Percentiles rank a stretch among this genome's conserved stretches.
Conservation (phyloP, 2,113 vertebrate genomes). For the Chelonoidis abingdonii region DNA sequence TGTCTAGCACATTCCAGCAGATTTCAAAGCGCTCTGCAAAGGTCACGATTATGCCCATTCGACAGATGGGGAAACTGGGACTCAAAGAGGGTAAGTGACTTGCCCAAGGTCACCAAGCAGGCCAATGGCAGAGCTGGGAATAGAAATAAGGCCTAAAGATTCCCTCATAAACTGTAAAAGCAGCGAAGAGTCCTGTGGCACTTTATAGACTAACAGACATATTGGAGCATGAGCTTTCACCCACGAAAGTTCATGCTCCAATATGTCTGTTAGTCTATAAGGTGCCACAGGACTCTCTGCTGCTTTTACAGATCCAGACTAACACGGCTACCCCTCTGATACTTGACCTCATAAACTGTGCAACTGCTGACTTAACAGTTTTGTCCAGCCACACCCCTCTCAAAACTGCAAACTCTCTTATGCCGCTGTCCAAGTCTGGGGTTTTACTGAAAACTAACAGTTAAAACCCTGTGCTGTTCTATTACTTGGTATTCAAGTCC, state of each 20-base stretch:
- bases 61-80: neutral
- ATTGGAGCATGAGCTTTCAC: too few relatives aligned
- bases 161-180: neutral
- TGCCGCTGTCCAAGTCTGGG: fast-evolving
- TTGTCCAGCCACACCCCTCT: neutral
- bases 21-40: neutral
- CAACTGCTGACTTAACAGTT: neutral
- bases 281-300: too few relatives aligned
- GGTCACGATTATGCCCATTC: neutral
- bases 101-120: neutral
- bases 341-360: neutral
- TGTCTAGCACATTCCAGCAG: neutral
- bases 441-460: neutral
- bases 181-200: too few relatives aligned
- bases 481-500: neutral
- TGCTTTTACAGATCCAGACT: too few relatives aligned
- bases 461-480: fast-evolving
- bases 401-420: fast-evolving
- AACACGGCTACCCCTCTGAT: too few relatives aligned
- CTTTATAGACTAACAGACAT: too few relatives aligned
- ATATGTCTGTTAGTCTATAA: too few relatives aligned
- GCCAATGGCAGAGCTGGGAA: neutral
- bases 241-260: too few relatives aligned
- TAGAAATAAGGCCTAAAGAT: neutral
- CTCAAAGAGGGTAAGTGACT: neutral